A percentile compares a stretch with the other conserved stretches of the same genome.
Evolutionary conservation across 2,113 vertebrate genomes (phyloP).

Genomic region (Serinus canaria): DNA sequence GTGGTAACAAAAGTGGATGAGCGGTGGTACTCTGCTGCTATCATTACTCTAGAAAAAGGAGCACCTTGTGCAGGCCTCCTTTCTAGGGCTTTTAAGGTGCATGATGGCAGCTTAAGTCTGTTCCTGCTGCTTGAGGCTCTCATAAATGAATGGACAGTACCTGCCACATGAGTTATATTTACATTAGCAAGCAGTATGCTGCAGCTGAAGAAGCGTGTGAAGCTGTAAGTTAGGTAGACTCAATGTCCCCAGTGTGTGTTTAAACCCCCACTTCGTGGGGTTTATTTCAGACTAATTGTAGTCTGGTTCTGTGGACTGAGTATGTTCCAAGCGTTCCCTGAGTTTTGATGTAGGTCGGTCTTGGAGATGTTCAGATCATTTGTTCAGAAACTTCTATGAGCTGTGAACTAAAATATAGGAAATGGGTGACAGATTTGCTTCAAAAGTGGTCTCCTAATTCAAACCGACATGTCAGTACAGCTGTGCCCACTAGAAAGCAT

Average conservation of each 20-base stretch:
- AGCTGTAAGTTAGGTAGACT: neutral
- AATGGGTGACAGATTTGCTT: neutral
- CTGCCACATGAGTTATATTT: neutral
- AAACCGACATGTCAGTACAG: neutral
- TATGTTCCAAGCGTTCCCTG: neutral
- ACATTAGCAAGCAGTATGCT: neutral
- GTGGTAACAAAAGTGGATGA: neutral
- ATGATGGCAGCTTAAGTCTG: neutral
- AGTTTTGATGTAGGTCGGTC: neutral
- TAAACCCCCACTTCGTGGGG: neutral
- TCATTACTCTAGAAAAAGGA: neutral
- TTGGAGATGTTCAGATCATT: neutral
- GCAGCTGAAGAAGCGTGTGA: neutral
- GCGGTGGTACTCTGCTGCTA: neutral
- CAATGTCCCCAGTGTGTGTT: rapidly evolving
- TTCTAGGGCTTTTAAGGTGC: neutral
- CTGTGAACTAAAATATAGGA: neutral
- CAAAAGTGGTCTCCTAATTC: rapidly evolving
- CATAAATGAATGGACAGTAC: neutral
- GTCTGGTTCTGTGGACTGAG: neutral
- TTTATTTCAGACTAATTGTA: neutral
- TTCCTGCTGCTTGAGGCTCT: neutral
- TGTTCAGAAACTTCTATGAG: neutral
- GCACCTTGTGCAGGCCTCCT: neutral
- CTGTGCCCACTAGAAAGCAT: neutral